These are phyloP conservation scores for Centruroides sculpturatus DNA, from an alignment of 1,140 invertebrate genomes.

Conservation along the genomic window DNA sequence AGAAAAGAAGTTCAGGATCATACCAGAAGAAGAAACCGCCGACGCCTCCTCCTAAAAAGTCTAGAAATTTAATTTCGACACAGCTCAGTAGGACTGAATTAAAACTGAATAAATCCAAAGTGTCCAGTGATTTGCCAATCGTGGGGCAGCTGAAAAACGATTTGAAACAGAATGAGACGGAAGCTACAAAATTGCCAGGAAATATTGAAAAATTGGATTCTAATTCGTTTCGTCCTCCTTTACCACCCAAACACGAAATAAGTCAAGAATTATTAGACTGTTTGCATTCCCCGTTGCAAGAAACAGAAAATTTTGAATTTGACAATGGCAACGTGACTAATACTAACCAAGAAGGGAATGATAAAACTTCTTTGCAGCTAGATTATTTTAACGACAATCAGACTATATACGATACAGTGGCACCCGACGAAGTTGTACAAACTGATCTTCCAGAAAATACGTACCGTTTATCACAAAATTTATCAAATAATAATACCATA, in stretches of 20 bases:
- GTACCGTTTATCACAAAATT: not conserved
- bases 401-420: slow-evolving; percentile 21
- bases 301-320: too few relatives aligned
- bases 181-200: too few relatives aligned
- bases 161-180: too few relatives aligned
- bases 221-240: too few relatives aligned
- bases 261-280: too few relatives aligned
- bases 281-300: too few relatives aligned
- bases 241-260: too few relatives aligned
- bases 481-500: not conserved
- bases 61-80: slow-evolving; percentile 7
- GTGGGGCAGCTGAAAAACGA: too few relatives aligned
- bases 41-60: slow-evolving; percentile 13
- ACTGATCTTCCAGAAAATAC: too few relatives aligned
- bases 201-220: too few relatives aligned
- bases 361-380: not conserved
- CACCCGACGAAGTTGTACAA: slow-evolving; percentile 13
- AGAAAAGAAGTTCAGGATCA: not conserved
- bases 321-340: not conserved
- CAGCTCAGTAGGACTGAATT: not conserved
- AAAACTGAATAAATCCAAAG: too few relatives aligned
- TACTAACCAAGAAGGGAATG: slow-evolving; percentile 9
- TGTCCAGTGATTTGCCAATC: too few relatives aligned
- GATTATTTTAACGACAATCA: slow-evolving; percentile 4
- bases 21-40: slow-evolving; percentile 13